phyloP scores from a whole-genome alignment of 2,888 invertebrate genomes.

The Watsonalla cultraria region DNA sequence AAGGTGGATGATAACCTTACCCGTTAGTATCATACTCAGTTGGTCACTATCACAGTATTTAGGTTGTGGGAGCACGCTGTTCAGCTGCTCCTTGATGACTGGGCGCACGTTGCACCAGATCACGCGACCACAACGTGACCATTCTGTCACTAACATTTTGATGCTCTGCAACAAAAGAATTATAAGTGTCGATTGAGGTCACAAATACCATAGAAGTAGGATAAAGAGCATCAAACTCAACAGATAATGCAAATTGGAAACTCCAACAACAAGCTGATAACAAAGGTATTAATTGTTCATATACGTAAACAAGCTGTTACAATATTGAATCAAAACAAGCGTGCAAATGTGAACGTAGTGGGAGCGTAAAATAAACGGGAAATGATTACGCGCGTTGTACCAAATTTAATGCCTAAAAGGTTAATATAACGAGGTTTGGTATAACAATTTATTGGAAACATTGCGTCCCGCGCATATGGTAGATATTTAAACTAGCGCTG shows the following conservation, averaged over 20 bases:
- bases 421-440: constrained; percentile 15
- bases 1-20: constrained; percentile 28
- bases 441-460: constrained; percentile 19
- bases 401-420: constrained; percentile 12
- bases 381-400: constrained; percentile 10
- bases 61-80: constrained; percentile 40
- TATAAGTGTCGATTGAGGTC: no score
- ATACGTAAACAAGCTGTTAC: not conserved
- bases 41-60: constrained; percentile 46
- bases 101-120: constrained; percentile 56
- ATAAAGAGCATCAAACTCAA: no score
- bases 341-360: not conserved
- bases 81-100: constrained; percentile 45
- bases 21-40: constrained; percentile 31
- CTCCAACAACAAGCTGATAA: not conserved
- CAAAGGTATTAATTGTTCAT: not conserved
- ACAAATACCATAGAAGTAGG: no score
- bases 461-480: constrained; percentile 12
- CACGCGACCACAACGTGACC: constrained; percentile 49
- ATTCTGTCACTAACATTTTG: constrained; percentile 58
- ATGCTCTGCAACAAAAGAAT: constrained; percentile 45
- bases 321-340: constrained; percentile 19
- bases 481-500: constrained; percentile 41
- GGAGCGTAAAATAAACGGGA: constrained; percentile 14
- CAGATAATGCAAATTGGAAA: not conserved